phyloP scores from a whole-genome alignment of 2,797 vertebrate genomes.

The Tolypeutes matacus region DNA sequence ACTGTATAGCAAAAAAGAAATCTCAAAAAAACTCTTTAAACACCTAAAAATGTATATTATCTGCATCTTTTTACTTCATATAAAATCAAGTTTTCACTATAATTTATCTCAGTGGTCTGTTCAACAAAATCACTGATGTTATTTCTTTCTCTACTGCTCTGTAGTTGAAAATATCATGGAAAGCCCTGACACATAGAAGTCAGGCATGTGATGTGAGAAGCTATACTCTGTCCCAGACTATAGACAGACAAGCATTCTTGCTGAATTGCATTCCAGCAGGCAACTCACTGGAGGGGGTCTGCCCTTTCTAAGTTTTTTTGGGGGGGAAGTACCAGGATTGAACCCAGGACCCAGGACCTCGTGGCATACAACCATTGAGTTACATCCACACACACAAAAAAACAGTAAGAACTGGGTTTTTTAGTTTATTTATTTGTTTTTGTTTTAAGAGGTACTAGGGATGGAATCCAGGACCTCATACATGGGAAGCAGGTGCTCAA shows the following conservation, averaged over 20 bases:
- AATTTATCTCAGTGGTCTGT: neutral
- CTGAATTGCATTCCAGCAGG: neutral
- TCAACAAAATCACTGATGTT: neutral
- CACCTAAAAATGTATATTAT: neutral
- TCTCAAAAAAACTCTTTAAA: constrained; percentile 48
- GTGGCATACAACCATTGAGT: too few relatives aligned
- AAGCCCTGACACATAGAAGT: neutral
- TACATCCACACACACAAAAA: too few relatives aligned
- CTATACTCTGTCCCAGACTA: neutral
- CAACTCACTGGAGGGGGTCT: neutral
- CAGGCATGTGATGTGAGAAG: neutral
- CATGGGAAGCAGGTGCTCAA: too few relatives aligned
- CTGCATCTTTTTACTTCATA: neutral
- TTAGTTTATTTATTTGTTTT: too few relatives aligned
- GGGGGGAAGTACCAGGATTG: too few relatives aligned
- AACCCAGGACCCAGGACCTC: too few relatives aligned
- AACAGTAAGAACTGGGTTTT: too few relatives aligned
- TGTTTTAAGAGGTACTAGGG: too few relatives aligned
- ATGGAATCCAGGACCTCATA: too few relatives aligned
- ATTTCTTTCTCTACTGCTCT: neutral
- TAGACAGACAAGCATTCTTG: neutral
- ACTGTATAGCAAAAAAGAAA: constrained; percentile 47
- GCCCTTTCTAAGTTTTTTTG: neutral
- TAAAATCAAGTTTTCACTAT: constrained; percentile 42
- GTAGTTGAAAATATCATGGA: neutral